These are phyloP conservation scores for Micrasema longulum DNA, from an alignment of 1,140 invertebrate species.

Conservation along the genomic window DNA sequence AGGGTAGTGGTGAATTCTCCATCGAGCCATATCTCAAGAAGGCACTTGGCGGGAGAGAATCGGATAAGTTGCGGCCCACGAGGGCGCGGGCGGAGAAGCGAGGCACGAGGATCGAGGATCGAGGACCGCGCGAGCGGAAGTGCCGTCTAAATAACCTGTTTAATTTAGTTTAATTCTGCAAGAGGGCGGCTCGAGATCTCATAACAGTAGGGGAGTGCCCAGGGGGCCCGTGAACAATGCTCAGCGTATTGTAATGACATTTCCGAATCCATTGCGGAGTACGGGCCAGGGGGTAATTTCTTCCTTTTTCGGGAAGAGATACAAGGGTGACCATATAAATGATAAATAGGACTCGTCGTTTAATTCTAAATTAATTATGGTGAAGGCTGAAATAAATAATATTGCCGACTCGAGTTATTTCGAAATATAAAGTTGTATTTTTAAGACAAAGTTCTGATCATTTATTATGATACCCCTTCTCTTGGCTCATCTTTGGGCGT, in stretches of 20 bases:
- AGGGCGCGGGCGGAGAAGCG: constrained; percentile 4
- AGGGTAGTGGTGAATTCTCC: background rate
- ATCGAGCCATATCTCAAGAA: constrained; percentile 8
- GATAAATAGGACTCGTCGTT: background rate
- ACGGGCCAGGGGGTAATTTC: constrained; percentile 4
- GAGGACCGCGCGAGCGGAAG: constrained; percentile 7
- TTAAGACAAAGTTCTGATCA: no score
- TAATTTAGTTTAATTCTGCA: constrained; percentile 45
- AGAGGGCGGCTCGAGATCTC: constrained; percentile 4
- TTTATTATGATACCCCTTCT: no score
- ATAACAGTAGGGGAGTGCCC: background rate
- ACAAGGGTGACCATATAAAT: constrained; percentile 19
- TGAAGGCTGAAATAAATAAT: no score
- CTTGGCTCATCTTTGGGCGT: no score
- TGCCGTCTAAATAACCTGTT: constrained; percentile 41
- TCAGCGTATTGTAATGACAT: constrained; percentile 40
- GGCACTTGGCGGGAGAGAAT: background rate
- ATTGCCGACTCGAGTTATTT: no score
- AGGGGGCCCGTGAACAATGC: constrained; percentile 15
- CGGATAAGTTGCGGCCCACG: constrained; percentile 13
- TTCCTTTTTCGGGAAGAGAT: constrained; percentile 15
- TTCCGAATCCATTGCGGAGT: constrained; percentile 23
- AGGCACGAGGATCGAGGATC: no score
- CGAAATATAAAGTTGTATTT: no score
- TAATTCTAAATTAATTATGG: no score